phyloP scores from a whole-genome alignment of 1,140 invertebrate genomes.

The Heliconius melpomene region DNA sequence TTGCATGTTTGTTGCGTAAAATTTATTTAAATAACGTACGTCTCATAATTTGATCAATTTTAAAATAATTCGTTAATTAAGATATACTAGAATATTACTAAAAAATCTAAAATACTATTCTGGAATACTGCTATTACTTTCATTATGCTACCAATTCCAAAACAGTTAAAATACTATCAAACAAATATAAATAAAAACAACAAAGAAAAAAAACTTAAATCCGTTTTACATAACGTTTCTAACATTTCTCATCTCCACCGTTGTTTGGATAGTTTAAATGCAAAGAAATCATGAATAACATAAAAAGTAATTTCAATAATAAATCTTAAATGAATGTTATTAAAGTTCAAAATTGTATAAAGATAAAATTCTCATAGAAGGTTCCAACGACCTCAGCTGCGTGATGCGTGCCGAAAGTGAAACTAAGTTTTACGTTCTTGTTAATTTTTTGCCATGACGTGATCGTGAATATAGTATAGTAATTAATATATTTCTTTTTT shows the following conservation, averaged over 20 bases:
- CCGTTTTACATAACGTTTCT: constrained; percentile 34
- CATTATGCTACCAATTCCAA: not conserved
- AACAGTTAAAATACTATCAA: not conserved
- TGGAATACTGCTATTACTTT: not conserved
- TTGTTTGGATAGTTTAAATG: constrained; percentile 34
- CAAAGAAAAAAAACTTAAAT: constrained; percentile 30
- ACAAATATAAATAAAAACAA: constrained; percentile 29
- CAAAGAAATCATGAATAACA: constrained; percentile 32
- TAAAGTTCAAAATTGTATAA: constrained; percentile 22
- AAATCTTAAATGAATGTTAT: not conserved
- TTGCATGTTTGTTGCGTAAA: too few relatives aligned
- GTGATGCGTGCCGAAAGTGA: constrained; percentile 47
- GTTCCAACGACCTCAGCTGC: constrained; percentile 37
- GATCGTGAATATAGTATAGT: not conserved
- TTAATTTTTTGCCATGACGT: constrained; percentile 32
- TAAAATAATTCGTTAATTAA: not conserved
- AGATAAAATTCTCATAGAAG: constrained; percentile 7
- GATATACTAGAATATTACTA: not conserved
- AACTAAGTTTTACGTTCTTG: constrained; percentile 40
- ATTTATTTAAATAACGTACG: too few relatives aligned
- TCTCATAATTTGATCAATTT: too few relatives aligned
- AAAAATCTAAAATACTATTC: not conserved
- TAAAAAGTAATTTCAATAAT: not conserved
- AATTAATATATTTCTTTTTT: not conserved
- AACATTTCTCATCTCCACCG: constrained; percentile 36